Percentiles rank a stretch among this genome's conserved stretches.
Conservation (phyloP, 2,888 invertebrate genomes). For the Neoaliturus tenellus region DNA sequence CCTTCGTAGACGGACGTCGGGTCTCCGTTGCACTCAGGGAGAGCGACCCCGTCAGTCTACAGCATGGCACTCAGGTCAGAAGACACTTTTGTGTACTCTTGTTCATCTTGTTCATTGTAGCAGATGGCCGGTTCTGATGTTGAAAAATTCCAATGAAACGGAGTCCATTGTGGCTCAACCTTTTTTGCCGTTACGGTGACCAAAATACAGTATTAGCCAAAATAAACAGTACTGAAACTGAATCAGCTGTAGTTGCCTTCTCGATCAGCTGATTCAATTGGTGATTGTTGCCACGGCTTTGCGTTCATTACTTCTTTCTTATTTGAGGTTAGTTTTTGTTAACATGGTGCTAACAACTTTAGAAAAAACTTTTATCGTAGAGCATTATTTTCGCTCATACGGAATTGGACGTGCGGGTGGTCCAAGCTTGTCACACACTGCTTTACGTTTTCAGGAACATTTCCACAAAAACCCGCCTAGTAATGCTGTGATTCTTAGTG, state of each 20-base stretch:
- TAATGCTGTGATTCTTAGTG: constrained; percentile 32
- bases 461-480: not conserved
- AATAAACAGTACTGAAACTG: constrained; percentile 30
- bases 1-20: constrained; percentile 84
- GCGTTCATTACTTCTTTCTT: not conserved
- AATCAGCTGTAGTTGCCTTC: not conserved
- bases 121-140: too few relatives aligned
- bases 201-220: constrained; percentile 11
- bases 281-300: not conserved
- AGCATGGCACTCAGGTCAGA: constrained; percentile 80
- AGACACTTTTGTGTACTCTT: too few relatives aligned
- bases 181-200: too few relatives aligned
- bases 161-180: too few relatives aligned
- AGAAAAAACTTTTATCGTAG: constrained; percentile 13
- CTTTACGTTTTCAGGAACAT: constrained; percentile 20
- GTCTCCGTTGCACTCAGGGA: constrained; percentile 79
- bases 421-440: constrained; percentile 29
- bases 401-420: constrained; percentile 11
- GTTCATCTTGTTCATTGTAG: too few relatives aligned
- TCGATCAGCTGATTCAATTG: constrained; percentile 12
- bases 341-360: constrained; percentile 24
- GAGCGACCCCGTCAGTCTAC: constrained; percentile 74
- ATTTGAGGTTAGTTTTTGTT: constrained; percentile 15
- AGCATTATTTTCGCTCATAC: constrained; percentile 28
- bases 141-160: too few relatives aligned